Percentiles rank a stretch among this genome's conserved stretches.
phyloP scores from a whole-genome alignment of 2,888 invertebrate genomes.

The Drosophila rubida region DNA sequence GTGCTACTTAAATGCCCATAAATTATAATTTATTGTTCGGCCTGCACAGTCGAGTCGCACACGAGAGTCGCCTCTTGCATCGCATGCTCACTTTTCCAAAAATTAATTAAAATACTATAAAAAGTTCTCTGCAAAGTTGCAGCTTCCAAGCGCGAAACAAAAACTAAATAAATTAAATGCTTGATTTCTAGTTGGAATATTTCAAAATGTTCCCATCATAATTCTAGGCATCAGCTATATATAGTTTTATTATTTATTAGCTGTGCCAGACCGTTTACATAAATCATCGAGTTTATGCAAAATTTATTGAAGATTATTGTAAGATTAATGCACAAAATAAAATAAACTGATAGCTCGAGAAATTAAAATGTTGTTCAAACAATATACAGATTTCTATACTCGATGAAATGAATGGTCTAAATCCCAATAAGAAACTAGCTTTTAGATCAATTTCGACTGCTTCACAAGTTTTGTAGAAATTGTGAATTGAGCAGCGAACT shows the following conservation, averaged over 20 bases:
- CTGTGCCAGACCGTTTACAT: constrained; percentile 1
- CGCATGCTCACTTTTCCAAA: not conserved
- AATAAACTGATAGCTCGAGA: not conserved
- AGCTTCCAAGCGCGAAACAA: not conserved
- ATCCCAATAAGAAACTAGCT: too few relatives aligned
- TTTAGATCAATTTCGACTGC: not conserved
- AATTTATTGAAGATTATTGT: not conserved
- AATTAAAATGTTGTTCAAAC: not conserved
- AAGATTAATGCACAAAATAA: not conserved
- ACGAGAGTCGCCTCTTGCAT: constrained; percentile 38
- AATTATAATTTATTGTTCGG: constrained; percentile 78
- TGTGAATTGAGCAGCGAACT: constrained; percentile 10
- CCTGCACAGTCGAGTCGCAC: constrained; percentile 1
- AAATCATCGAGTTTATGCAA: constrained; percentile 3
- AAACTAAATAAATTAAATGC: constrained; percentile 1
- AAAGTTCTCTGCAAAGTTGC: constrained; percentile 1
- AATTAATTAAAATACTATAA: constrained; percentile 16
- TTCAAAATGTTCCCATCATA: not conserved
- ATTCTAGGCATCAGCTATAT: not conserved
- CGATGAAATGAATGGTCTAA: too few relatives aligned
- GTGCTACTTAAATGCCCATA: constrained; percentile 76
- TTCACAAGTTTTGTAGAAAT: not conserved
- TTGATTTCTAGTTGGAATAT: not conserved
- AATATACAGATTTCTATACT: too few relatives aligned
- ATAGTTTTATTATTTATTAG: constrained; percentile 4